Conservation (phyloP, 2,113 vertebrate genomes). For the Barnardius zonarius region DNA sequence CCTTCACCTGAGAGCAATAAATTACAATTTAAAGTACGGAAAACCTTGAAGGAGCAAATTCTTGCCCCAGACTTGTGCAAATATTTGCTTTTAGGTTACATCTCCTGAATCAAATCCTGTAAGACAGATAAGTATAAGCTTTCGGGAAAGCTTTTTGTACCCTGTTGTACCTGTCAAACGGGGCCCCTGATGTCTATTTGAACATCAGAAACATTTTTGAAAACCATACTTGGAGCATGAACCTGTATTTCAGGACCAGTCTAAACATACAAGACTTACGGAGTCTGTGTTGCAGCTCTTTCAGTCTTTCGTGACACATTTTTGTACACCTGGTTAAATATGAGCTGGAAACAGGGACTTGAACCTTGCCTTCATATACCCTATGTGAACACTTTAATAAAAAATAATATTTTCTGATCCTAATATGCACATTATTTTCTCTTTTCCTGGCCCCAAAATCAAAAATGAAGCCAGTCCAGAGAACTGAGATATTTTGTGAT, state of each 20-base stretch:
- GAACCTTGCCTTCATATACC: not conserved
- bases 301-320: not conserved
- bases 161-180: rapidly evolving
- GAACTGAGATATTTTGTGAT: not conserved
- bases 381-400: not conserved
- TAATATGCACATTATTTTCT: not conserved
- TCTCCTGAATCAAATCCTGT: not conserved
- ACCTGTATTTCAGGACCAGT: not conserved
- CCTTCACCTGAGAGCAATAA: not conserved
- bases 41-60: not conserved
- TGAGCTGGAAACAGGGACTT: not conserved
- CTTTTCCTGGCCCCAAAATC: not conserved
- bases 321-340: not conserved
- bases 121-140: not conserved
- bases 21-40: not conserved
- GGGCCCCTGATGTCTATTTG: not conserved
- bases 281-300: not conserved
- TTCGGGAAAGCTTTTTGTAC: not conserved
- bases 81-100: not conserved
- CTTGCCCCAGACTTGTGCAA: not conserved
- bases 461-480: not conserved
- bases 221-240: not conserved
- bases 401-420: not conserved
- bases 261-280: not conserved
- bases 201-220: not conserved